Evolutionary conservation across 1,140 invertebrate species (phyloP).

Genomic region (Eurosta solidaginis): DNA sequence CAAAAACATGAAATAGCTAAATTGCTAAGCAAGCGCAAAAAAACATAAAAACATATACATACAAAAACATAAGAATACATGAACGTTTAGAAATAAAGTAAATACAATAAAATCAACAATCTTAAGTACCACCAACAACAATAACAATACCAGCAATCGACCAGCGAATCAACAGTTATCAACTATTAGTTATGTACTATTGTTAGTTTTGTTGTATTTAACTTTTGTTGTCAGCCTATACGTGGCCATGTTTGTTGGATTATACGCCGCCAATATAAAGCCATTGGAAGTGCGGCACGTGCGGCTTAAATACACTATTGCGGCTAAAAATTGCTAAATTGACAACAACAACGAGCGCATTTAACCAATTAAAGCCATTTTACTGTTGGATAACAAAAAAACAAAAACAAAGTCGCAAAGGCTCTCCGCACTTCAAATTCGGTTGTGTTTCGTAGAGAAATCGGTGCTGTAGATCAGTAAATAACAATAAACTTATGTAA

Average conservation of each 20-base stretch:
- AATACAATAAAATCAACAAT: not conserved
- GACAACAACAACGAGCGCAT: not conserved
- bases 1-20: conserved; percentile 4
- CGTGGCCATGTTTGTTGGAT: not conserved
- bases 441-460: not conserved
- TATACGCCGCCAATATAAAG: too few species aligned
- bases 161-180: not conserved
- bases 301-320: conserved; percentile 1
- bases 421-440: not conserved
- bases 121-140: not conserved
- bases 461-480: not conserved
- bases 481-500: too few species aligned
- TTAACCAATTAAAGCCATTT: not conserved
- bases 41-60: not conserved
- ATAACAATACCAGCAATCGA: too few species aligned
- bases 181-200: not conserved
- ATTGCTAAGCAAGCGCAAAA: not conserved
- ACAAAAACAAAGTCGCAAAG: not conserved
- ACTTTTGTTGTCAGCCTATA: not conserved
- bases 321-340: not conserved
- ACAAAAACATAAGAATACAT: too few species aligned
- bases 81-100: too few species aligned
- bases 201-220: not conserved
- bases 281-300: conserved; percentile 12
- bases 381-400: not conserved